phyloP scores from a whole-genome alignment of 2,113 vertebrate genomes.

The Peromyscus californicus region DNA sequence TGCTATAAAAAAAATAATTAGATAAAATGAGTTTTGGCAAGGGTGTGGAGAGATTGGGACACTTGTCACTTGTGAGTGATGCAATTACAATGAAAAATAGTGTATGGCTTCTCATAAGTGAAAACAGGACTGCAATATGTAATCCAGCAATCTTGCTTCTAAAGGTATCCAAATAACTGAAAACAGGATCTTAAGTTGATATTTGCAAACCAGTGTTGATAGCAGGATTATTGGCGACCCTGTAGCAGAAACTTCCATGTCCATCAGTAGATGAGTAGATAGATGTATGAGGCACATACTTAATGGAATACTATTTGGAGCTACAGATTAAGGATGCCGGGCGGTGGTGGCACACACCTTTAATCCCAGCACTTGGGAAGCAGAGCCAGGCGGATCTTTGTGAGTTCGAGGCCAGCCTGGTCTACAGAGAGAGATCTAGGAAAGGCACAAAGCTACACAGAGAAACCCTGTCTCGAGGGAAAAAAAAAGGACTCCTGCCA shows the following conservation, averaged over 20 bases:
- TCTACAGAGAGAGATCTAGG: no score
- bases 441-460: no score
- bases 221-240: neutral
- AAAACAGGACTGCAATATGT: neutral
- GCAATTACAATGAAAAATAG: neutral
- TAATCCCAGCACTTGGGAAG: no score
- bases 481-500: neutral
- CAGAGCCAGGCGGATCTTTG: no score
- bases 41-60: neutral
- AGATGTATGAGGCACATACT: neutral
- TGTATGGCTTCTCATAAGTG: neutral
- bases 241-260: conserved; percentile 3
- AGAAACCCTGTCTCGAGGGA: no score
- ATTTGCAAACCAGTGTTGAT: neutral
- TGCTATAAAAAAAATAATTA: neutral
- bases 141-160: neutral
- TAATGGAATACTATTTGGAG: neutral
- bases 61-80: neutral
- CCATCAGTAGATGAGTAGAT: neutral
- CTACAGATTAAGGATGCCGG: conserved; percentile 21
- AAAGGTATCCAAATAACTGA: conserved; percentile 26
- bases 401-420: no score
- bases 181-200: conserved; percentile 18
- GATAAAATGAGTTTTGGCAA: neutral
- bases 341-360: no score